These are phyloP conservation scores for Operophtera brumata DNA, from an alignment of 2,888 invertebrate genomes.

Conservation along the genomic window DNA sequence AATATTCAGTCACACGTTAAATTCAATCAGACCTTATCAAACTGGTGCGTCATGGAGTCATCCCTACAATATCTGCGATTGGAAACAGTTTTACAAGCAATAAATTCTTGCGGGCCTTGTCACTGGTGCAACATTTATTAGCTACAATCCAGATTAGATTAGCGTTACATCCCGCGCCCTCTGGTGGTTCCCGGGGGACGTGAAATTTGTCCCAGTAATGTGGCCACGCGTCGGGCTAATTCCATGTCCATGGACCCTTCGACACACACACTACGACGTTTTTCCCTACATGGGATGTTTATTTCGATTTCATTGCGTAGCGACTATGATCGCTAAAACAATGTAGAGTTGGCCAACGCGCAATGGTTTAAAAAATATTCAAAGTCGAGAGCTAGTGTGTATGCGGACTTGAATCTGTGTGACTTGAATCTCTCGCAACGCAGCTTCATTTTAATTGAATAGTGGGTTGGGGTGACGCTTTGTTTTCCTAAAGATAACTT, in stretches of 20 bases:
- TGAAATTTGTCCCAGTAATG: conserved; percentile 77
- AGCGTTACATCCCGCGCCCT: conserved; percentile 70
- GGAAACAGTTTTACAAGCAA: conserved; percentile 81
- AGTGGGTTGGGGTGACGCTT: conserved; percentile 66
- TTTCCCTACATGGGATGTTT: not conserved
- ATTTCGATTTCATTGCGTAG: conserved; percentile 8
- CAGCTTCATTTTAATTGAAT: conserved; percentile 79
- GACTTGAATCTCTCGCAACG: conserved; percentile 71
- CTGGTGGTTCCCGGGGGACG: conserved; percentile 59
- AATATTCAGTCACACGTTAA: conserved; percentile 66
- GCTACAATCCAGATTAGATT: conserved; percentile 80
- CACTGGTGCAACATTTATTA: conserved; percentile 78
- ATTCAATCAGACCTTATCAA: conserved; percentile 70
- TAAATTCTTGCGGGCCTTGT: conserved; percentile 74
- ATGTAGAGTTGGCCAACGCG: not conserved
- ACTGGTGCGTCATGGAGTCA: conserved; percentile 52
- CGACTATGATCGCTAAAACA: not conserved
- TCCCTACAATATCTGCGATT: conserved; percentile 73
- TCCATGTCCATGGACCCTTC: conserved; percentile 67
- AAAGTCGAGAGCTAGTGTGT: conserved; percentile 2
- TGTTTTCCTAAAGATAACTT: conserved; percentile 77
- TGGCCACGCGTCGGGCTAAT: conserved; percentile 79
- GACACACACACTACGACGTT: conserved; percentile 8
- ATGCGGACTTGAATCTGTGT: conserved; percentile 45
- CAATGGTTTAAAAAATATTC: conserved; percentile 1